Conservation (phyloP, 2,797 vertebrate species). For the Acanthurus leucopareius region DNA sequence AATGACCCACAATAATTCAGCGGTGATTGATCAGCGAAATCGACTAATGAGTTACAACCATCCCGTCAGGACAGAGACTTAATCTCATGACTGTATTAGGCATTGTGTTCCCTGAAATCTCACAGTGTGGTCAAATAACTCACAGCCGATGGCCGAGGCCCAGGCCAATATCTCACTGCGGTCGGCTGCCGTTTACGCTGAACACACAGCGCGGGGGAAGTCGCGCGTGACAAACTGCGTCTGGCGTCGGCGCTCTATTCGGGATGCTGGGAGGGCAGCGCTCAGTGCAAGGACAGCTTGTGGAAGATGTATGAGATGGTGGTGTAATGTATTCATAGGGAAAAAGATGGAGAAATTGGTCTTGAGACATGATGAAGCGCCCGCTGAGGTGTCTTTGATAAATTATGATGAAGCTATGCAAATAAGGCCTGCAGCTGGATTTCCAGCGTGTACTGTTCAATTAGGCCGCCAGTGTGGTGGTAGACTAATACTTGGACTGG, state of each 20-base stretch:
- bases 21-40: slow-evolving; percentile 68
- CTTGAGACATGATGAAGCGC: slow-evolving; percentile 68
- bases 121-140: slow-evolving; percentile 20
- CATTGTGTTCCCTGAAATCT: slow-evolving; percentile 22
- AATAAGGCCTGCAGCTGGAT: slow-evolving; percentile 60
- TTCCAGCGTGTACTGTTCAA: slow-evolving; percentile 50
- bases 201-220: not conserved
- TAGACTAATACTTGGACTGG: slow-evolving; percentile 27
- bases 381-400: slow-evolving; percentile 66
- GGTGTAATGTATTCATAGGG: slow-evolving; percentile 74
- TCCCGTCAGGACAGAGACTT: slow-evolving; percentile 6
- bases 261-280: too few species aligned
- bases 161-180: not conserved
- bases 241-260: slow-evolving; percentile 23
- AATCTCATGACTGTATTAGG: slow-evolving; percentile 35
- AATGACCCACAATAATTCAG: slow-evolving; percentile 72
- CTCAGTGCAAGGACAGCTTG: slow-evolving; percentile 25
- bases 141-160: slow-evolving; percentile 15
- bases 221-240: slow-evolving; percentile 29
- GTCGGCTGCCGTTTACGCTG: slow-evolving; percentile 9
- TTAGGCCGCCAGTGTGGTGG: slow-evolving; percentile 48
- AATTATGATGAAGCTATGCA: slow-evolving; percentile 73
- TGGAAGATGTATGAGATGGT: slow-evolving; percentile 60
- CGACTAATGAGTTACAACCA: slow-evolving; percentile 58
- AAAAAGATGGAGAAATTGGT: slow-evolving; percentile 65